Conservation (phyloP, 2,113 vertebrate genomes). For the Ia io region DNA sequence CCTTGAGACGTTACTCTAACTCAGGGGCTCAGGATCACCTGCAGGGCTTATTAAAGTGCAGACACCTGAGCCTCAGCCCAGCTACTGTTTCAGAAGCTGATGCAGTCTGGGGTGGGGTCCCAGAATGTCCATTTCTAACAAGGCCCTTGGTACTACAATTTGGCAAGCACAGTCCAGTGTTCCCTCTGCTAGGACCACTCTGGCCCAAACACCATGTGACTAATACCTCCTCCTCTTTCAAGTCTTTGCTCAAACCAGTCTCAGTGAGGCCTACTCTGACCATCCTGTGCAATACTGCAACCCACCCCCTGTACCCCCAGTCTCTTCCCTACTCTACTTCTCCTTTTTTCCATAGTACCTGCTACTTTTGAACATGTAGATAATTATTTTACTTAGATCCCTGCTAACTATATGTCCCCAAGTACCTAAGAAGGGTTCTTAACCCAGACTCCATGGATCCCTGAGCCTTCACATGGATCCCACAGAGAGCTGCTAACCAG, state of each 20-base stretch:
- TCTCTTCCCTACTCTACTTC: neutral
- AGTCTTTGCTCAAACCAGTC: neutral
- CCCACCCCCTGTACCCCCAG: accelerated
- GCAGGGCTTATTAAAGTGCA: neutral
- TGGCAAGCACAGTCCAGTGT: neutral
- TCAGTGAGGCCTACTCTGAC: neutral
- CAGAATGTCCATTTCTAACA: neutral
- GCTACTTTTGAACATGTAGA: neutral
- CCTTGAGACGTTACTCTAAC: neutral
- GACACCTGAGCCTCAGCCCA: neutral
- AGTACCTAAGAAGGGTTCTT: neutral
- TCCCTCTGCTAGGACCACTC: neutral
- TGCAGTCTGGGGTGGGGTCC: neutral
- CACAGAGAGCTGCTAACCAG: neutral
- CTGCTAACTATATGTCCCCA: neutral
- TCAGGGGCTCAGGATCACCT: neutral
- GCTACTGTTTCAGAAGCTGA: neutral
- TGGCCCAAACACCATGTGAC: neutral
- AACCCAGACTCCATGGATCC: neutral
- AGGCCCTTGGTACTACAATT: neutral
- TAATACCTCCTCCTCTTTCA: neutral
- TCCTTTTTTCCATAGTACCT: neutral
- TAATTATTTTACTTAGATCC: neutral
- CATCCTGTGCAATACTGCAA: neutral
- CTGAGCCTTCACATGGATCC: neutral